Conservation (phyloP, 2,797 vertebrate genomes). For the Cuculus canorus region DNA sequence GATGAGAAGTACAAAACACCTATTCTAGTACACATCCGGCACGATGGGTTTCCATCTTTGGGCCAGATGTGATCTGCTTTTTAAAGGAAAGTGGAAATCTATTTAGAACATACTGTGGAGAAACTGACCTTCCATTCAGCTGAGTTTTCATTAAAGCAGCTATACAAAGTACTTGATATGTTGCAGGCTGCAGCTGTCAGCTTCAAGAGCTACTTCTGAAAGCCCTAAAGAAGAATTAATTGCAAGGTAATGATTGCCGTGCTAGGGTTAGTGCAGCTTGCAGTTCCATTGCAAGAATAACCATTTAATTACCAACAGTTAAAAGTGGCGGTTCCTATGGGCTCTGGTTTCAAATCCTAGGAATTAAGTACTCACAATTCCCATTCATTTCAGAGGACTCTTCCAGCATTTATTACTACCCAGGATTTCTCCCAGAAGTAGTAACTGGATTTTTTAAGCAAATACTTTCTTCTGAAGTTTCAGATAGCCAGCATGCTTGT, state of each 20-base stretch:
- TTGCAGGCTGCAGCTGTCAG: slow-evolving; percentile 46
- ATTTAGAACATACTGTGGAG: slow-evolving; percentile 21
- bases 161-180: neutral
- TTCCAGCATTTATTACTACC: neutral
- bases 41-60: neutral
- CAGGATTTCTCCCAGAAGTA: neutral
- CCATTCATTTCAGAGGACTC: neutral
- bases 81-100: slow-evolving; percentile 24
- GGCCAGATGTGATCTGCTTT: slow-evolving; percentile 19
- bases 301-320: neutral
- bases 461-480: neutral
- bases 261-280: neutral
- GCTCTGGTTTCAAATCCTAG: neutral
- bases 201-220: slow-evolving; percentile 12
- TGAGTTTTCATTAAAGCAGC: slow-evolving; percentile 25
- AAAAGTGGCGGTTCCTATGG: neutral
- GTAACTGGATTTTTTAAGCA: neutral
- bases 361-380: neutral
- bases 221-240: slow-evolving; percentile 40
- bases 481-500: neutral
- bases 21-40: neutral
- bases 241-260: slow-evolving; percentile 16
- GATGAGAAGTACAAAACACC: slow-evolving; percentile 1
- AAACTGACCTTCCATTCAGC: slow-evolving; percentile 18
- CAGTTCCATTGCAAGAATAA: neutral